Conservation (phyloP, 2,888 invertebrate species). For the Psylliodes chrysocephalus region DNA sequence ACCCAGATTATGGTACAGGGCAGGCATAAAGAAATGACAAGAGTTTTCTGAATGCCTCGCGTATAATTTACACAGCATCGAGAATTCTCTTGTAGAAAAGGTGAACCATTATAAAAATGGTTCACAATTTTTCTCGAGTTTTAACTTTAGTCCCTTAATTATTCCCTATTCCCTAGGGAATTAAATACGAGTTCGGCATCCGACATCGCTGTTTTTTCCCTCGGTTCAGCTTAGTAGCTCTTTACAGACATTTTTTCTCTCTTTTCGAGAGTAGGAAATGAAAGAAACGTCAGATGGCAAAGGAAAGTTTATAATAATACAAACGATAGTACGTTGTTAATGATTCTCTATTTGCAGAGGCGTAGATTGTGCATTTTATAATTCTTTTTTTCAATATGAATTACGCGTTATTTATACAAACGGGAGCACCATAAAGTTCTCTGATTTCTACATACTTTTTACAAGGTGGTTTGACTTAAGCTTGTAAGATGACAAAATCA, state of each 20-base stretch:
- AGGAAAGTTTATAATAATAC: background rate
- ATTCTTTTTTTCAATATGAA: no score
- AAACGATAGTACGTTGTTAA: background rate
- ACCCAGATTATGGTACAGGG: no score
- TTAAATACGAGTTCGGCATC: conserved; percentile 53
- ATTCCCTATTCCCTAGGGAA: conserved; percentile 60
- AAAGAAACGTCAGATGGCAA: background rate
- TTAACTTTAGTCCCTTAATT: conserved; percentile 63
- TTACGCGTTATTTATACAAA: no score
- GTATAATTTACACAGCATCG: background rate
- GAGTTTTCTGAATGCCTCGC: no score
- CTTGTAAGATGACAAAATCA: no score
- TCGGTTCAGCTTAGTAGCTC: background rate
- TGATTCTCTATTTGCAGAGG: background rate
- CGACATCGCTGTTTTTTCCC: conserved; percentile 16
- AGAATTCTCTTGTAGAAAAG: conserved; percentile 53
- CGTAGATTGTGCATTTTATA: background rate
- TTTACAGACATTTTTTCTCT: background rate
- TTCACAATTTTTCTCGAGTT: conserved; percentile 63
- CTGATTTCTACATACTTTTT: no score
- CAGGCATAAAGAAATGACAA: no score
- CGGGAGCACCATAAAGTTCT: no score
- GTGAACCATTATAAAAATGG: conserved; percentile 64
- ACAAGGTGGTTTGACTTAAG: no score
- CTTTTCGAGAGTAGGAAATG: background rate